Percentiles rank a stretch among this genome's conserved stretches.
Evolutionary conservation across 2,113 vertebrate genomes (phyloP).

Genomic region (Erinaceus europaeus): DNA sequence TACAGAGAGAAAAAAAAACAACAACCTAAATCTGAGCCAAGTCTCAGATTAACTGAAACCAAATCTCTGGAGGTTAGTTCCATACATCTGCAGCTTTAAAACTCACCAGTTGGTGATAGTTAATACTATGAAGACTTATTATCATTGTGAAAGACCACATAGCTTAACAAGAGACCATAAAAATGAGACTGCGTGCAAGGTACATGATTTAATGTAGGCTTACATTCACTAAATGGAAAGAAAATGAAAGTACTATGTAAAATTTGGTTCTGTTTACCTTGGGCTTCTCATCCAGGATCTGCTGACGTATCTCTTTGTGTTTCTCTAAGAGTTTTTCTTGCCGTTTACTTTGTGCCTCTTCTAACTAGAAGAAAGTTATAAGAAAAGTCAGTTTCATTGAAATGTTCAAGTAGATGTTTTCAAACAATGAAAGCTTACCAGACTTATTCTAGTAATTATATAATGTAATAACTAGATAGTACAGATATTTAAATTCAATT

Average conservation of each 20-base stretch:
- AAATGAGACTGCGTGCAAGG: neutral
- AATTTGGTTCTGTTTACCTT: conserved; percentile 87
- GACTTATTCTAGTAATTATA: neutral
- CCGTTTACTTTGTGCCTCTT: conserved; percentile 95
- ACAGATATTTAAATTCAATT: neutral
- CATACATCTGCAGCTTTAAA: neutral
- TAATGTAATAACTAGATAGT: neutral
- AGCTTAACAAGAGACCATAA: neutral
- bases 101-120: neutral
- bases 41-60: neutral
- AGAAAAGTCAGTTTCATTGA: neutral
- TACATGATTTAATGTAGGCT: neutral
- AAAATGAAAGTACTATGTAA: neutral
- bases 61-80: neutral
- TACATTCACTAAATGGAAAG: neutral
- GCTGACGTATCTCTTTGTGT: conserved; percentile 97
- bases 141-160: neutral
- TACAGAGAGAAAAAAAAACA: no score
- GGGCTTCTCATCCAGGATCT: conserved; percentile 96
- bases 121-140: neutral
- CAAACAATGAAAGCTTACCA: neutral
- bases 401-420: neutral
- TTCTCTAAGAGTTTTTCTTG: conserved; percentile 94
- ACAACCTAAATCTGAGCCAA: neutral
- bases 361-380: conserved; percentile 85